phyloP scores from a whole-genome alignment of 1,140 invertebrate species.

The Drosophila pachea region DNA sequence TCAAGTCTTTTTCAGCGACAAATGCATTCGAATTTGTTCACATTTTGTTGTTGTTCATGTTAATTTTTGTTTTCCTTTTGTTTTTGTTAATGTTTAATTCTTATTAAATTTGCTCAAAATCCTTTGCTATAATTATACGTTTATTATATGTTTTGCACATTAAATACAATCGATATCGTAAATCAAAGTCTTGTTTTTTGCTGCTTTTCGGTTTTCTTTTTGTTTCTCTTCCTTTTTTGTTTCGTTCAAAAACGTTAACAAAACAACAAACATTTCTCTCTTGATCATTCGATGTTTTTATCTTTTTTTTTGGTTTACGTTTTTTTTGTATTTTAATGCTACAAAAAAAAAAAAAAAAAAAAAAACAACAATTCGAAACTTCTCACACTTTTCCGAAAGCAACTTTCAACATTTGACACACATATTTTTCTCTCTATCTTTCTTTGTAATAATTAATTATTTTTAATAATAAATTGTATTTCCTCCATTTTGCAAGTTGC shows the following conservation, averaged over 20 bases:
- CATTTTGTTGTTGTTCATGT: constrained; percentile 43
- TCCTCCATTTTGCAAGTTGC: constrained; percentile 35
- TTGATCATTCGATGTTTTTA: not conserved
- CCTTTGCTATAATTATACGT: constrained; percentile 67
- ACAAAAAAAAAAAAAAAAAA: too few species aligned
- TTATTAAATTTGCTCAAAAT: constrained; percentile 74
- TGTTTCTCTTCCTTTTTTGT: constrained; percentile 52
- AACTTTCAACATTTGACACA: constrained; percentile 26
- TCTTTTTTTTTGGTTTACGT: not conserved
- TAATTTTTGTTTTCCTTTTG: constrained; percentile 37
- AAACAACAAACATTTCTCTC: constrained; percentile 36
- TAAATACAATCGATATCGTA: constrained; percentile 65
- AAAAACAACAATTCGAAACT: constrained; percentile 36
- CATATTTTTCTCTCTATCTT: constrained; percentile 9
- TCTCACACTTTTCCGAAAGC: constrained; percentile 15
- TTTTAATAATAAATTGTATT: constrained; percentile 15
- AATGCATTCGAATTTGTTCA: constrained; percentile 78
- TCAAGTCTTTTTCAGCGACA: constrained; percentile 78
- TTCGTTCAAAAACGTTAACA: constrained; percentile 36
- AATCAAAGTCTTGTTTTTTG: constrained; percentile 69
- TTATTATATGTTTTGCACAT: constrained; percentile 65
- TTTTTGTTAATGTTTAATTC: constrained; percentile 47
- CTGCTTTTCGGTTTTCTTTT: constrained; percentile 56
- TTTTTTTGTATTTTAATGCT: constrained; percentile 20
- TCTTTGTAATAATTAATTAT: constrained; percentile 12